A percentile compares a stretch with the other conserved stretches of the same genome.
Evolutionary conservation across 2,888 invertebrate species (phyloP).

Genomic region (Stenotaenia linearis): DNA sequence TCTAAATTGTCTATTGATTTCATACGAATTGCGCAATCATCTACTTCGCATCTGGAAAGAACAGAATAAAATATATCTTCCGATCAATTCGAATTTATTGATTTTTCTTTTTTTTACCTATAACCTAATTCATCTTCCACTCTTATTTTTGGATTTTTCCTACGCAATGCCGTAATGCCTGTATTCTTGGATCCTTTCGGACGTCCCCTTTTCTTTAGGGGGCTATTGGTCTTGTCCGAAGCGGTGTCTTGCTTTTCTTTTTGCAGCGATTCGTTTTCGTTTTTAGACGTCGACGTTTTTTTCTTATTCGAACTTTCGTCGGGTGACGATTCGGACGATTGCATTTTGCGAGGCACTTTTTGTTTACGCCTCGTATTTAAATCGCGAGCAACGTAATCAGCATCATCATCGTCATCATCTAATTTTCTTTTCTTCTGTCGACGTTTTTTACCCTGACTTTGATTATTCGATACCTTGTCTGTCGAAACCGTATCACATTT

Average conservation of each 20-base stretch:
- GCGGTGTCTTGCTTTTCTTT: not conserved
- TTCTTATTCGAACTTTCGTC: not conserved
- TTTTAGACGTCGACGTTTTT: not conserved
- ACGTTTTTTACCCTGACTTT: not conserved
- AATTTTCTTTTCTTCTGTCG: not conserved
- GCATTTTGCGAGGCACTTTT: constrained; percentile 29
- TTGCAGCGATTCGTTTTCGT: not conserved
- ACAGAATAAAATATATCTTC: not conserved
- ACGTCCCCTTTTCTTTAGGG: constrained; percentile 33
- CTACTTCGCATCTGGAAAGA: constrained; percentile 51
- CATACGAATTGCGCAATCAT: constrained; percentile 56
- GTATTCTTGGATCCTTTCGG: constrained; percentile 35
- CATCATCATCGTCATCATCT: not conserved
- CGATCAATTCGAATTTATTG: too few relatives aligned
- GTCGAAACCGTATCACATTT: not conserved
- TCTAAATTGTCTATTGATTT: constrained; percentile 56
- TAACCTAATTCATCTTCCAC: constrained; percentile 29
- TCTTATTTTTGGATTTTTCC: constrained; percentile 31
- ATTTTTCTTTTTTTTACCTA: not conserved
- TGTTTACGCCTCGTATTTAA: constrained; percentile 20
- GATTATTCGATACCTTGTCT: not conserved
- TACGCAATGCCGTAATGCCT: constrained; percentile 29
- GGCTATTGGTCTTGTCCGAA: not conserved
- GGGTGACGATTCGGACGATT: not conserved
- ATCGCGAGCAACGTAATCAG: not conserved